Evolutionary conservation across 2,888 invertebrate genomes (phyloP).

Genomic region (Folsomia manolachei): DNA sequence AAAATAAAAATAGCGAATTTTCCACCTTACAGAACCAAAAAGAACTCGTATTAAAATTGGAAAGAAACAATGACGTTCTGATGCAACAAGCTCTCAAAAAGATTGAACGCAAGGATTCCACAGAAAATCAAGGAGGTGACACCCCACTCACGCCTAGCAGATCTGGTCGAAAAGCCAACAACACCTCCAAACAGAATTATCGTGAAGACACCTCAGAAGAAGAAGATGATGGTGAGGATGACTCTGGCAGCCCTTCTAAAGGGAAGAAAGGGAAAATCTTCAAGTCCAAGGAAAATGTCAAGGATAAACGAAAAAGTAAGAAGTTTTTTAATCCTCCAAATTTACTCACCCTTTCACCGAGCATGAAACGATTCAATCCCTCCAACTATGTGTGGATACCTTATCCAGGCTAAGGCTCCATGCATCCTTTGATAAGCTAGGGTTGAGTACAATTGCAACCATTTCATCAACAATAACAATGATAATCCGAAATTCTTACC

Average conservation of each 20-base stretch:
- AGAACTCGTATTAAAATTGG: constrained; percentile 34
- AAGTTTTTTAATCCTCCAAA: too few species aligned
- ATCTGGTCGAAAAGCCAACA: background rate
- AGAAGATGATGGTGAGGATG: constrained; percentile 27
- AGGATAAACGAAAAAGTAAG: constrained; percentile 40
- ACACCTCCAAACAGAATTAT: constrained; percentile 24
- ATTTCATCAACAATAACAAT: too few species aligned
- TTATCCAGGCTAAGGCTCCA: too few species aligned
- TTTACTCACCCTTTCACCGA: too few species aligned
- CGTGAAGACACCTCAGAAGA: constrained; percentile 33
- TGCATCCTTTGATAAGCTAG: too few species aligned
- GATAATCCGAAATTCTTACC: too few species aligned
- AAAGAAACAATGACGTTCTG: constrained; percentile 26
- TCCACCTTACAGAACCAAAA: constrained; percentile 4
- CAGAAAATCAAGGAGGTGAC: constrained; percentile 10
- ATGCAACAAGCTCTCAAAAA: constrained; percentile 23
- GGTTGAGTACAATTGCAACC: too few species aligned
- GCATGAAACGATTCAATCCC: too few species aligned
- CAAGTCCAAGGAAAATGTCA: constrained; percentile 29
- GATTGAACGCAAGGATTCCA: background rate
- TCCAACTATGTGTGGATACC: too few species aligned
- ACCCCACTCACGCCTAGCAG: background rate
- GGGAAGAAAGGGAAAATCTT: constrained; percentile 30
- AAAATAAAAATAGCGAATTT: too few species aligned
- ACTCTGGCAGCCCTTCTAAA: constrained; percentile 16